Conservation (phyloP, 2,797 vertebrate species). For the Anas acuta region DNA sequence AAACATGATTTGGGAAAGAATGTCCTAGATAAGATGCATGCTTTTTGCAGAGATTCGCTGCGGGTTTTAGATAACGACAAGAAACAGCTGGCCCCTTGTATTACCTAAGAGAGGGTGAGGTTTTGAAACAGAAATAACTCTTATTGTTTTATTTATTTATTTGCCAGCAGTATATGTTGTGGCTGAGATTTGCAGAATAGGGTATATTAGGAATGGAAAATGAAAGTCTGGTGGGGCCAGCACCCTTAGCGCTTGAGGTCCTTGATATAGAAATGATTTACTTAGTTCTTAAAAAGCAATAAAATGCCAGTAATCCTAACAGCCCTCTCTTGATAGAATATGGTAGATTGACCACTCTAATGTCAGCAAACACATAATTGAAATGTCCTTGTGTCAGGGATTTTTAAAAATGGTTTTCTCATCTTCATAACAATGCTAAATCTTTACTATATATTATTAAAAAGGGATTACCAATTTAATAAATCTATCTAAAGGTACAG, state of each 20-base stretch:
- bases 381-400: constrained; percentile 50
- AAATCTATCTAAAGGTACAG: constrained; percentile 58
- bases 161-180: background rate
- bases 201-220: background rate
- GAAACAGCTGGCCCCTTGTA: background rate
- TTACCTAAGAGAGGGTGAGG: background rate
- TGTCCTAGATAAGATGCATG: background rate
- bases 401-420: constrained; percentile 62
- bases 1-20: background rate
- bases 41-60: background rate
- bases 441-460: constrained; percentile 69
- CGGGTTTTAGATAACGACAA: background rate
- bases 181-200: background rate
- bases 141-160: background rate
- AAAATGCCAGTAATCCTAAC: constrained; percentile 51
- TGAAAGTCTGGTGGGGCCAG: constrained; percentile 7
- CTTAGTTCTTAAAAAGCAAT: constrained; percentile 57
- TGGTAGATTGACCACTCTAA: constrained; percentile 22
- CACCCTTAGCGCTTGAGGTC: background rate
- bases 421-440: constrained; percentile 72
- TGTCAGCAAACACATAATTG: constrained; percentile 67
- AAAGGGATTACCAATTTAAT: constrained; percentile 66
- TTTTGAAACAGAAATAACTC: background rate
- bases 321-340: background rate
- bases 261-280: constrained; percentile 32